Base-by-base conservation (phyloP, 1,140 invertebrate genomes). In the Stegodyphus dumicola region DNA sequence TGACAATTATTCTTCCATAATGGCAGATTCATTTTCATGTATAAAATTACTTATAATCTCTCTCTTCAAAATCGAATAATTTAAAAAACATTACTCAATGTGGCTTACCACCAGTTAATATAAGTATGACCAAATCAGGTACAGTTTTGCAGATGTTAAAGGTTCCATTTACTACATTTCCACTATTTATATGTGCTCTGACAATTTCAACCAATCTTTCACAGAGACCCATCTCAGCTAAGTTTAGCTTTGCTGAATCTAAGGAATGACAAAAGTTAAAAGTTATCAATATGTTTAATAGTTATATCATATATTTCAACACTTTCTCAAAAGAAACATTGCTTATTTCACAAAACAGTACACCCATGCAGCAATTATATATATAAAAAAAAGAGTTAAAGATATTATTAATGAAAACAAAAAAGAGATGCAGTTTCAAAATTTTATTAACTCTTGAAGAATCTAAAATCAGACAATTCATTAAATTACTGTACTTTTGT, bases 61-160 rank as follows among this genome's bases (percentile, higher is more conserved):
- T 33, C 33, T 33, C 33, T 33, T 33, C 33, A 33, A 33, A 33
- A 33, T 33, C 33, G 3, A 33, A 33, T 33, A 33, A 33, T 33
- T 33, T 33, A 1, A 1, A 33, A 33, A 33, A 33, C 33, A 33
- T 33, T 33, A 33, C 33, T 56, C 6, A 56, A 13, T 64, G n/a
- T 13, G 6, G 1, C 6, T 91, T 92, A 96, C 95, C 95, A 91
- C 95, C 95, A 80, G 95, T 96, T 49, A 96, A 91, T 66, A 97
- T 93, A 53, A 96, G 92, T 33, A 96, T 93, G 76, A 97, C 93
- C 0, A 97, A 92, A 90, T 97, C 95, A 89, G 95, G 96, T 69
- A 95, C 95, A 88, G 95, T 93, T 90, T 96, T 96, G 89, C 96
- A 92, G 3, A 95, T 91, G 7, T 93, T 93, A 86, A 94, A 92